Evolutionary conservation across 2,888 invertebrate genomes (phyloP), one percentile per base, ranked within the genome.

Genomic region (Sicus ferrugineus): DNA sequence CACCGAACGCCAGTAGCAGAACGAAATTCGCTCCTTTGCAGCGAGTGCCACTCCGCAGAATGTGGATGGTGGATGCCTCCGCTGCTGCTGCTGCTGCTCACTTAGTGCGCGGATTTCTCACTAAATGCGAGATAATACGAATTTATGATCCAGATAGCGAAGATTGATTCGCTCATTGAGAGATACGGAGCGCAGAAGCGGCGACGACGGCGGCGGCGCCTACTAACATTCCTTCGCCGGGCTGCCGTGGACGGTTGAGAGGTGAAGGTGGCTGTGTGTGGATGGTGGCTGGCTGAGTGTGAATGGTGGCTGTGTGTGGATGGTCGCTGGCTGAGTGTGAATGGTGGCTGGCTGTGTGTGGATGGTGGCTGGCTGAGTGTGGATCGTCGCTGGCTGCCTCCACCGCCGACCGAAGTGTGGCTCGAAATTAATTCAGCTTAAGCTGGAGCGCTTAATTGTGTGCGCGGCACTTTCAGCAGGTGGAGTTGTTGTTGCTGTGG

Each of bases 81-180:
- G 14, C 21, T 19, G 9, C 38, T 14, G 56, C 56, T 61, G 23
- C 42, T 61, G 30, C 38, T 42, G 16, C 23, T 42, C 42, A 61
- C 23, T 61, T 42, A 61, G 14, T 61, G 14, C 19, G 42, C 42
- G 61, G 26, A 61, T 23, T n/a, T n/a, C n/a, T n/a, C 16, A 42
- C 14, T 42, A 42, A 30, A n/a, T 64, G 30, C 48, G 14, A 34
- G 56, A 56, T 56, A 56, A 66, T 66, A 19, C 28, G 30, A 42
- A 56, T 66, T 66, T 66, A 46, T 66, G 64, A 50, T 16, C 42
- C 56, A 21, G 66, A 66, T 66, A 42, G 26, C 23, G 28, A 66
- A 64, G 64, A 64, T 64, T 64, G 52, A 64, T 64, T 61, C 42
- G 21, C 16, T 42, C 21, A 28, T 48, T 50, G 30, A 7, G 50